phyloP scores from a whole-genome alignment of 2,797 vertebrate species.

The Botia almorhae region DNA sequence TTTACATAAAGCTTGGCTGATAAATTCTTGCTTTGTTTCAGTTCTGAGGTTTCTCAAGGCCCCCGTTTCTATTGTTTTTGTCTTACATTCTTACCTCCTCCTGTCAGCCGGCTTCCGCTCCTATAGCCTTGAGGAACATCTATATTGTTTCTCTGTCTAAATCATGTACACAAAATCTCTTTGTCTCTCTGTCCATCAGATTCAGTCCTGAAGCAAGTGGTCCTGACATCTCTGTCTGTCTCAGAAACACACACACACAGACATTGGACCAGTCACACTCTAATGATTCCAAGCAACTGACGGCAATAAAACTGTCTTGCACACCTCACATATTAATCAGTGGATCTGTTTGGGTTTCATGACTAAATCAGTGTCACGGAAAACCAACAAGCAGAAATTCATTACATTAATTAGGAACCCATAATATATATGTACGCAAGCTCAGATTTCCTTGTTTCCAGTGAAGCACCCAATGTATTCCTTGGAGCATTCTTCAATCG shows the following conservation, averaged over 20 bases:
- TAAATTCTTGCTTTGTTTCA: conserved; percentile 40
- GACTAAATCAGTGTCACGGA: not conserved
- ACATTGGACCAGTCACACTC: conserved; percentile 43
- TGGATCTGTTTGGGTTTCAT: conserved; percentile 19
- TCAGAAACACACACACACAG: conserved; percentile 24
- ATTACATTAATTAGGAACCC: not conserved
- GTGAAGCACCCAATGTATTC: not conserved
- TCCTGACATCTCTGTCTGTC: conserved; percentile 68
- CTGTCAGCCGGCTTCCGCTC: conserved; percentile 50
- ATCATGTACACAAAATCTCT: conserved; percentile 42
- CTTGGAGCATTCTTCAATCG: not conserved
- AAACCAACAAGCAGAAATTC: not conserved
- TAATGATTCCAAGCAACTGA: conserved; percentile 51
- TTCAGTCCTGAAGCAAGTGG: conserved; percentile 50
- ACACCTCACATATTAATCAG: conserved; percentile 70
- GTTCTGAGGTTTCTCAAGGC: not conserved
- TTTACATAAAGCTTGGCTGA: conserved; percentile 51
- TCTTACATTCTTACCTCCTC: conserved; percentile 41
- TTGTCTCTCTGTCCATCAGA: conserved; percentile 54
- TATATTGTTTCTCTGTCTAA: conserved; percentile 52
- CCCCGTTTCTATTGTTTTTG: conserved; percentile 27
- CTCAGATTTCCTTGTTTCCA: not conserved
- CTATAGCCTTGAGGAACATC: conserved; percentile 45
- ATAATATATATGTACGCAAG: not conserved
- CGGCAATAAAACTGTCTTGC: conserved; percentile 58